phyloP scores from a whole-genome alignment of 2,113 vertebrate species.

The Stercorarius parasiticus region DNA sequence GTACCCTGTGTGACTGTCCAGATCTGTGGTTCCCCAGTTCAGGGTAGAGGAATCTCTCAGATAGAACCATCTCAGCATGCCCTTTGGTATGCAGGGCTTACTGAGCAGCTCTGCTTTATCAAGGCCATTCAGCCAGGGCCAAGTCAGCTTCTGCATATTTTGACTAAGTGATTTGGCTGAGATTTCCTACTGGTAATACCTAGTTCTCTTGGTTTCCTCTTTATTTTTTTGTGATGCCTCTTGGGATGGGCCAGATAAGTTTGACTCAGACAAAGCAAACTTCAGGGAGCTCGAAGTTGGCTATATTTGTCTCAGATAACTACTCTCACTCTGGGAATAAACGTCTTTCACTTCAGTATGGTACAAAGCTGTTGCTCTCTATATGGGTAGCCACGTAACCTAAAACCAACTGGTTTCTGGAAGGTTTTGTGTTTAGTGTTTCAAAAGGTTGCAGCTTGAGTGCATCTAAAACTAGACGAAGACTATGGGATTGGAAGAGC shows the following conservation, averaged over 20 bases:
- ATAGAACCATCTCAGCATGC: not conserved
- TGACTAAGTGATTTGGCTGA: not conserved
- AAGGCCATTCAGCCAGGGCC: not conserved
- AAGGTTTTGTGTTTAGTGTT: not conserved
- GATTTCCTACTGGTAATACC: not conserved
- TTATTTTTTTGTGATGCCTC: not conserved
- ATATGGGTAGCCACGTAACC: not conserved
- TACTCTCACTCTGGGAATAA: not conserved
- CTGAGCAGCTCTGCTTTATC: not conserved
- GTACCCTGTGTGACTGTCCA: rapidly evolving
- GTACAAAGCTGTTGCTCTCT: not conserved
- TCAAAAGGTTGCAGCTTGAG: not conserved
- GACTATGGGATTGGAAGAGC: not conserved
- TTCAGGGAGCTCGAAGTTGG: not conserved
- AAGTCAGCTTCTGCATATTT: not conserved
- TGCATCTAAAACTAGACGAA: not conserved
- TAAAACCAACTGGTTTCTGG: not conserved
- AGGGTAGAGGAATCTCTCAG: not conserved
- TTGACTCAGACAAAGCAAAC: not conserved
- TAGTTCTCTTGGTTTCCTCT: not conserved
- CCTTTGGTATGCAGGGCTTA: not conserved
- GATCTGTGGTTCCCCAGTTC: not conserved
- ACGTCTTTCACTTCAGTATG: not conserved
- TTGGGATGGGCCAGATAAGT: not conserved
- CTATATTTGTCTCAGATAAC: not conserved